Conservation (phyloP, 2,888 invertebrate species). For the Pristionchus fissidentatus region DNA sequence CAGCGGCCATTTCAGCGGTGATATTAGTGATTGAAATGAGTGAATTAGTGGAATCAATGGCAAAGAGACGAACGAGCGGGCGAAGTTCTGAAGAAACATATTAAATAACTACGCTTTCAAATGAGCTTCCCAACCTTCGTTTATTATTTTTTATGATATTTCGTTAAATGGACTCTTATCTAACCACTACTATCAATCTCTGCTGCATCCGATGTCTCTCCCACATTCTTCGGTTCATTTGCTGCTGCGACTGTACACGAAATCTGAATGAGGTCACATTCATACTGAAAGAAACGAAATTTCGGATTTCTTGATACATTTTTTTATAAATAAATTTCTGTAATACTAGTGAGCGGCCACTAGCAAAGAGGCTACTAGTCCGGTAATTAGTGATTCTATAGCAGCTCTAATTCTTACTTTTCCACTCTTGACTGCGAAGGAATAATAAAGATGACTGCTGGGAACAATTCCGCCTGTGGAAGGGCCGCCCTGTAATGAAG, state of each 20-base stretch:
- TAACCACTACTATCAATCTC: conserved; percentile 73
- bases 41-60: conserved; percentile 71
- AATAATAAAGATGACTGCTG: conserved; percentile 67
- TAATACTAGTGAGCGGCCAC: too few species aligned
- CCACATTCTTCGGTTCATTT: conserved; percentile 73
- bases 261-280: conserved; percentile 17
- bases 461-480: conserved; percentile 60
- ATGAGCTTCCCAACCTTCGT: neutral
- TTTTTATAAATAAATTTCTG: neutral
- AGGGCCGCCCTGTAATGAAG: conserved; percentile 52
- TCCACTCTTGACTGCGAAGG: conserved; percentile 73
- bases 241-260: conserved; percentile 71
- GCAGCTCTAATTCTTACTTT: conserved; percentile 59
- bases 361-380: too few species aligned
- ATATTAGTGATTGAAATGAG: conserved; percentile 71
- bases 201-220: conserved; percentile 64
- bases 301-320: neutral
- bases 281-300: neutral
- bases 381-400: too few species aligned
- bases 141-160: neutral
- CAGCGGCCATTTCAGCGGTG: conserved; percentile 50
- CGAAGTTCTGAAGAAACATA: conserved; percentile 63
- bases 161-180: neutral
- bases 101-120: too few species aligned
- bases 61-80: conserved; percentile 72